A percentile compares a stretch with the other conserved stretches of the same genome.
phyloP scores from a whole-genome alignment of 2,113 vertebrate genomes.

The Salvelinus sp. region DNA sequence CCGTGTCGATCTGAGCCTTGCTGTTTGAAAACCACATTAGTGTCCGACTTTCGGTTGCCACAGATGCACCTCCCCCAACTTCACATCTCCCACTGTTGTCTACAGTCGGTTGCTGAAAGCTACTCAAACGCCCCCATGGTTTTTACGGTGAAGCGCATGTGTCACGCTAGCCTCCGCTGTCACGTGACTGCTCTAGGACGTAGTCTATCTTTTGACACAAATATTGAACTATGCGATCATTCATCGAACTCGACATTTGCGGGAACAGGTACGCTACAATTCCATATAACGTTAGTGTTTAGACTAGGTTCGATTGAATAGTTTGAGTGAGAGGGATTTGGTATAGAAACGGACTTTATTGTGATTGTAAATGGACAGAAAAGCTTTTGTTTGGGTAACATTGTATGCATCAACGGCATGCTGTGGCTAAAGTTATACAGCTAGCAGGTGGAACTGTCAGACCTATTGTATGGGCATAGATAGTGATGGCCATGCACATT shows the following conservation, averaged over 20 bases:
- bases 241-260: neutral
- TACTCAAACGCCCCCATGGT: too few relatives aligned
- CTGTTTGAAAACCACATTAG: too few relatives aligned
- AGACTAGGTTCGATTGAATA: neutral
- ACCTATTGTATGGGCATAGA: neutral
- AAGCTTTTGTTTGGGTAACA: neutral
- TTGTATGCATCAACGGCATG: neutral
- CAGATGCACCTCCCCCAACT: too few relatives aligned
- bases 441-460: slow-evolving; percentile 51
- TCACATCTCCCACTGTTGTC: too few relatives aligned
- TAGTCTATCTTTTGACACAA: neutral
- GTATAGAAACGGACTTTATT: neutral
- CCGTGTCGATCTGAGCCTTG: too few relatives aligned
- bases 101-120: too few relatives aligned
- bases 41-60: too few relatives aligned
- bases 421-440: neutral
- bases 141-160: neutral
- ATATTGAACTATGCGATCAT: neutral
- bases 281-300: neutral
- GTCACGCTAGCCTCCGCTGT: neutral
- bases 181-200: slow-evolving; percentile 3
- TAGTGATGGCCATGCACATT: slow-evolving; percentile 14
- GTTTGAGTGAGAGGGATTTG: neutral
- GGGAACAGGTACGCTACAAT: neutral
- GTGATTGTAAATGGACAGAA: neutral